phyloP scores from a whole-genome alignment of 1,140 invertebrate species.

The Drosophila erecta region DNA sequence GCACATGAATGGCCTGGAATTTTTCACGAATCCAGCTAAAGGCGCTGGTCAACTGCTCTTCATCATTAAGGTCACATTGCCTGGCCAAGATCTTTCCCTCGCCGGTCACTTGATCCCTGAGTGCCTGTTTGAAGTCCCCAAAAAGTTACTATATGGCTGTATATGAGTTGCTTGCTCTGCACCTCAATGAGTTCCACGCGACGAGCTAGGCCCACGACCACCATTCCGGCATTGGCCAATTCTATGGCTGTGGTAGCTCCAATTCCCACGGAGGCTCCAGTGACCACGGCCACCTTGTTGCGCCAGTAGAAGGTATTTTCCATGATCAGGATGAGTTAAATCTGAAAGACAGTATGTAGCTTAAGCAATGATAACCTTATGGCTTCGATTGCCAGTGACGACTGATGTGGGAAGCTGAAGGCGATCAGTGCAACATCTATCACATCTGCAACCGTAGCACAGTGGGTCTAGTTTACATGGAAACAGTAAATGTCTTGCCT shows the following conservation, averaged over 20 bases:
- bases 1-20: constrained; percentile 69
- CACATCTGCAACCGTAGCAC: constrained; percentile 17
- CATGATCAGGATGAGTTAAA: constrained; percentile 80
- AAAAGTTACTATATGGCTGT: too few species aligned
- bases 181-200: constrained; percentile 85
- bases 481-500: too few species aligned
- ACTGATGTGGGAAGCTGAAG: constrained; percentile 45
- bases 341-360: neutral
- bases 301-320: constrained; percentile 85
- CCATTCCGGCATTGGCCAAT: constrained; percentile 86
- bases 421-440: constrained; percentile 18
- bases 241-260: constrained; percentile 85
- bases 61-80: constrained; percentile 87
- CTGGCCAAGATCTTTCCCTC: constrained; percentile 76
- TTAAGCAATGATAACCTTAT: constrained; percentile 29
- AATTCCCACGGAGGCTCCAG: constrained; percentile 88
- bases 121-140: constrained; percentile 17
- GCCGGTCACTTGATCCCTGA: constrained; percentile 60
- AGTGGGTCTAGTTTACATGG: constrained; percentile 13
- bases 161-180: too few species aligned
- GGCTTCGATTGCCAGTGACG: constrained; percentile 26
- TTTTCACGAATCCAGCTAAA: constrained; percentile 85
- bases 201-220: constrained; percentile 87
- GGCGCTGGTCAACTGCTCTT: constrained; percentile 86
- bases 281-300: constrained; percentile 88